phyloP scores from a whole-genome alignment of 2,888 invertebrate genomes.

The Polia nebulosa region DNA sequence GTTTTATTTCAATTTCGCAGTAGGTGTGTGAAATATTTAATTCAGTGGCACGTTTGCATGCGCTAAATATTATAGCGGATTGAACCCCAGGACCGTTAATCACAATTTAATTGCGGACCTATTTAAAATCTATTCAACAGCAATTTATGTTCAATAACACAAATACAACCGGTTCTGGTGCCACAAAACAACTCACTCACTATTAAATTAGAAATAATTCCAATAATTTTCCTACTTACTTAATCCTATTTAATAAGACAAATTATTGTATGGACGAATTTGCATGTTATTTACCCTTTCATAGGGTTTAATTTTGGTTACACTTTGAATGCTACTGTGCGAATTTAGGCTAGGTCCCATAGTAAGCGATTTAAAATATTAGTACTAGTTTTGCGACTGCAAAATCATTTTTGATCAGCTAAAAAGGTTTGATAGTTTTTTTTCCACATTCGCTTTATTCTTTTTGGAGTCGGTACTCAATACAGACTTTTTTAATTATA shows the following conservation, averaged over 20 bases:
- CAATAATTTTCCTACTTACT: constrained; percentile 48
- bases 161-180: constrained; percentile 33
- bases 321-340: background rate
- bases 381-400: background rate
- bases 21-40: constrained; percentile 16
- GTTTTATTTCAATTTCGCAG: background rate
- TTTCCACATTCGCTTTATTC: background rate
- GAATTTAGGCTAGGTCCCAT: constrained; percentile 18
- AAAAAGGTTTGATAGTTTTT: too few relatives aligned
- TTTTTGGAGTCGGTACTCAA: background rate
- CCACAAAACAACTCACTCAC: constrained; percentile 56
- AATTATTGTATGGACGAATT: background rate
- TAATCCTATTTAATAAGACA: constrained; percentile 24
- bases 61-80: constrained; percentile 41
- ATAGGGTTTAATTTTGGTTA: constrained; percentile 28
- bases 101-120: constrained; percentile 44
- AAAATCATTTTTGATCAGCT: too few relatives aligned
- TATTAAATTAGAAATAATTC: constrained; percentile 49
- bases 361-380: constrained; percentile 22
- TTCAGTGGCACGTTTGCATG: constrained; percentile 33
- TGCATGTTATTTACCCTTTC: fast-evolving
- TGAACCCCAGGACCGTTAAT: constrained; percentile 40
- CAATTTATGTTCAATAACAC: constrained; percentile 49
- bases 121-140: constrained; percentile 53
- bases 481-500: background rate